These are phyloP conservation scores for Cecidostiba fungosa DNA, from an alignment of 2,888 invertebrate genomes.

Conservation along the genomic window DNA sequence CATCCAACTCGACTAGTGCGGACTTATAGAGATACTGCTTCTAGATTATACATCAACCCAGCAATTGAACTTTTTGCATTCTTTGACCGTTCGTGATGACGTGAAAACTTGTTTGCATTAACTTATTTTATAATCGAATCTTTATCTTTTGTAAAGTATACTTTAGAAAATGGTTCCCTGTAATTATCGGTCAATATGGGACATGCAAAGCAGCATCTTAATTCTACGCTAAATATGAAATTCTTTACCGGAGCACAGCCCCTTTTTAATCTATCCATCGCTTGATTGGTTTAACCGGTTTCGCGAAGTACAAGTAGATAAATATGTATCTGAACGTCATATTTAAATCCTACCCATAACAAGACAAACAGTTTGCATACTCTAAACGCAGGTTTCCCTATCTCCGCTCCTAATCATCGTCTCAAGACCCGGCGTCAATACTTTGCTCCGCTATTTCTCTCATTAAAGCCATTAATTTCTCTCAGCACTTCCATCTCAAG, in stretches of 20 bases:
- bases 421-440: conserved; percentile 13
- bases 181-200: not conserved
- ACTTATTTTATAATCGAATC: not conserved
- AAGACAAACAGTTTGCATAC: conserved; percentile 1
- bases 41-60: not conserved
- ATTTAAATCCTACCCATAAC: not conserved
- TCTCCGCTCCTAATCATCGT: not conserved
- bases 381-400: not conserved
- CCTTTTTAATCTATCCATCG: not conserved
- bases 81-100: not conserved
- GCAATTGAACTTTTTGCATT: not conserved
- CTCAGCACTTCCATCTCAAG: not conserved
- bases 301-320: not conserved
- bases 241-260: not conserved
- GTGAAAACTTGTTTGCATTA: not conserved
- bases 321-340: no score
- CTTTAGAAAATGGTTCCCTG: not conserved
- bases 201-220: not conserved
- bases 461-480: conserved; percentile 24
- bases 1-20: not conserved
- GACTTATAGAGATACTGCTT: not conserved
- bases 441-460: conserved; percentile 26
- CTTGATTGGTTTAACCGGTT: not conserved
- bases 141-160: not conserved
- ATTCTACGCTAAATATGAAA: not conserved